These are phyloP conservation scores for Colostygia pectinataria DNA, from an alignment of 2,888 invertebrate genomes.

Conservation along the genomic window DNA sequence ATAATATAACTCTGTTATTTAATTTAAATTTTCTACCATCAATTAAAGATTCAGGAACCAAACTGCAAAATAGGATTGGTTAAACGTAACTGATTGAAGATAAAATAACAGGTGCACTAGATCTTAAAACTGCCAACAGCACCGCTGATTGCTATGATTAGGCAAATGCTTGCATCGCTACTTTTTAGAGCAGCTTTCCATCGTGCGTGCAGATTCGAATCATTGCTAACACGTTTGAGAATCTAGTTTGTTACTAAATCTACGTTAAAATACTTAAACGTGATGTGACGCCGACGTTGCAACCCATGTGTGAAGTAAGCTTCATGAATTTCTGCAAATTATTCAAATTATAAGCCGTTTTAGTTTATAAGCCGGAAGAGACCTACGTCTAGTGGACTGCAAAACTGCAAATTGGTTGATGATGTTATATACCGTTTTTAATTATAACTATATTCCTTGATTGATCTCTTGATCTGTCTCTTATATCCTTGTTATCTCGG, in stretches of 20 bases:
- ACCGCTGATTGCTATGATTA: slow-evolving; percentile 48
- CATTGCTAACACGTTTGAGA: slow-evolving; percentile 25
- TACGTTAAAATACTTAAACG: not conserved
- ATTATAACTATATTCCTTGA: no score
- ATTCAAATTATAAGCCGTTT: no score
- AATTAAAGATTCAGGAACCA: slow-evolving; percentile 14
- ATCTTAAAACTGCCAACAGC: slow-evolving; percentile 46
- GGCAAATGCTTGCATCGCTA: slow-evolving; percentile 33
- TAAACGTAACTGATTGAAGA: slow-evolving; percentile 28
- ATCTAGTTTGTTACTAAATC: slow-evolving; percentile 14
- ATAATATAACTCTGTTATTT: no score
- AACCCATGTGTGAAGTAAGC: no score
- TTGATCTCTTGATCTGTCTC: no score
- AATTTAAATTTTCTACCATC: not conserved
- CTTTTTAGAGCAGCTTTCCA: slow-evolving; percentile 32
- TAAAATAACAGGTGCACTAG: slow-evolving; percentile 43
- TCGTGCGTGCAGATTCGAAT: slow-evolving; percentile 36
- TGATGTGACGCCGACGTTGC: no score
- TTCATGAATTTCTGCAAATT: no score
- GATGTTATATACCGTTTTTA: no score
- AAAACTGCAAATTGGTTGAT: no score
- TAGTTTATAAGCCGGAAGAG: no score
- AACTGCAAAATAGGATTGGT: slow-evolving; percentile 20
- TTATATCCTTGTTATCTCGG: no score
- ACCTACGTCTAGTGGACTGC: no score